phyloP scores from a whole-genome alignment of 2,797 vertebrate species.

The Manis javanica region DNA sequence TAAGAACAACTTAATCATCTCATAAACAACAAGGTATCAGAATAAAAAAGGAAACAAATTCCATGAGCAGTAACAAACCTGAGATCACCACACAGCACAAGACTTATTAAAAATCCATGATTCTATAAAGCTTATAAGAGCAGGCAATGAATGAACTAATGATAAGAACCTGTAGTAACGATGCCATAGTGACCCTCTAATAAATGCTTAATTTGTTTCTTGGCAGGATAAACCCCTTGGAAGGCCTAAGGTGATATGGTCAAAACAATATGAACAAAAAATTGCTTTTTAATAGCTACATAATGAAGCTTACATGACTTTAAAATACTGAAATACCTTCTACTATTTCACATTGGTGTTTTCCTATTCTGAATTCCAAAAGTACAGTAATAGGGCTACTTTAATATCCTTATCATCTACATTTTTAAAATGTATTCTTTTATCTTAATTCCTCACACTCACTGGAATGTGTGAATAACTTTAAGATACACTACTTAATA shows the following conservation, averaged over 20 bases:
- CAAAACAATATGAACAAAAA: slow-evolving; percentile 78
- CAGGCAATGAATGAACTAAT: slow-evolving; percentile 72
- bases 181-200: slow-evolving; percentile 72
- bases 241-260: slow-evolving; percentile 62
- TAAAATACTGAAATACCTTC: slow-evolving; percentile 63
- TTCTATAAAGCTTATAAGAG: slow-evolving; percentile 52
- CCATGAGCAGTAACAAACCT: slow-evolving; percentile 56
- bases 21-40: slow-evolving; percentile 42
- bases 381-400: not conserved
- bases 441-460: not conserved
- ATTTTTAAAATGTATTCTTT: not conserved
- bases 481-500: slow-evolving; percentile 59
- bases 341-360: not conserved
- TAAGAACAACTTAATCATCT: not conserved
- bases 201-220: slow-evolving; percentile 79
- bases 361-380: slow-evolving; percentile 29
- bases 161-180: slow-evolving; percentile 64
- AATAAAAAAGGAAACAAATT: slow-evolving; percentile 54
- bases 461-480: slow-evolving; percentile 40
- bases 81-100: slow-evolving; percentile 23
- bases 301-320: slow-evolving; percentile 65
- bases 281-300: slow-evolving; percentile 77
- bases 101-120: slow-evolving; percentile 67
- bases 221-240: slow-evolving; percentile 58
- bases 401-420: slow-evolving; percentile 10